These are phyloP conservation scores for Bubo scandiacus DNA, from an alignment of 2,113 vertebrate genomes.

Conservation along the genomic window DNA sequence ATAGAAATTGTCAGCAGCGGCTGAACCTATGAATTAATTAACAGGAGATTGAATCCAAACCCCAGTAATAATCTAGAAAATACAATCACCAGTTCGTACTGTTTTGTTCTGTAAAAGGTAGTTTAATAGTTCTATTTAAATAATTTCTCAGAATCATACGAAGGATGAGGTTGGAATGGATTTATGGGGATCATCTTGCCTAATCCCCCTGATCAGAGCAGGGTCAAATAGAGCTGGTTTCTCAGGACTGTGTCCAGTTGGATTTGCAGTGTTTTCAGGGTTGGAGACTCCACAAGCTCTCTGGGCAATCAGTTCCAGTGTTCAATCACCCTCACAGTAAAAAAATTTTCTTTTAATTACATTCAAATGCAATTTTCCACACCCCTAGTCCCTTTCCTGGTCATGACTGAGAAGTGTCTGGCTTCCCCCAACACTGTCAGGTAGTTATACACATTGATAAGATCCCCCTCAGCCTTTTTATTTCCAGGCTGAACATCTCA, in stretches of 20 bases:
- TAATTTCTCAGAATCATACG: not conserved
- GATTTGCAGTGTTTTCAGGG: not conserved
- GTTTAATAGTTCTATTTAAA: not conserved
- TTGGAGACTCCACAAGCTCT: not conserved
- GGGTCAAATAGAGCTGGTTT: not conserved
- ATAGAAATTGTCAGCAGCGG: not conserved
- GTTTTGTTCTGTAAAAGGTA: not conserved
- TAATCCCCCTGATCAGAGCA: not conserved
- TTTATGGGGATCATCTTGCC: not conserved
- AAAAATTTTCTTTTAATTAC: not conserved
- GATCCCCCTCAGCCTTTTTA: not conserved
- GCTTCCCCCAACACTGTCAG: not conserved
- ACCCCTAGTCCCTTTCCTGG: not conserved
- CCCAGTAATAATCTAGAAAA: not conserved
- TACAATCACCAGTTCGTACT: not conserved
- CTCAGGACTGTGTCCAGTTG: not conserved
- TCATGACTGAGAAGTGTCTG: not conserved
- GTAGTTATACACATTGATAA: not conserved
- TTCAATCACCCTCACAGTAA: not conserved
- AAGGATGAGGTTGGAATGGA: not conserved
- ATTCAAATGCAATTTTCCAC: not conserved
- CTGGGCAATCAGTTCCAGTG: not conserved
- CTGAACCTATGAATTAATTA: not conserved
- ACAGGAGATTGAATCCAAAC: not conserved
- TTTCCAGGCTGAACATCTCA: not conserved